A percentile compares a stretch with the other conserved stretches of the same genome.
phyloP scores from a whole-genome alignment of 2,113 vertebrate genomes.

The Balaeniceps rex region DNA sequence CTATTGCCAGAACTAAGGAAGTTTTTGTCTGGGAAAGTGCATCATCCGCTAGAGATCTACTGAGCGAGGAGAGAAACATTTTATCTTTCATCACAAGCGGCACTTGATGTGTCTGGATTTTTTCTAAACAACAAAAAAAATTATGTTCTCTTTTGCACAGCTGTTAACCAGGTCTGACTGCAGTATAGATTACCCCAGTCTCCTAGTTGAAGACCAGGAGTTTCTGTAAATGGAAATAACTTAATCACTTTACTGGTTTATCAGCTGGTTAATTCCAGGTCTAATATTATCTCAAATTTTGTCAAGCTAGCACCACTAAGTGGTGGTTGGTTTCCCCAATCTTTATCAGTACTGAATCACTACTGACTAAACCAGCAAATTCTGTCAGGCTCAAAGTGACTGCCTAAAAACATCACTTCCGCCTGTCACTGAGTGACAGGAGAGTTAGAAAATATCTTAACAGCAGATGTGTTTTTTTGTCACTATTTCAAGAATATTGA shows the following conservation, averaged over 20 bases:
- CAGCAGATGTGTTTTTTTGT: background rate
- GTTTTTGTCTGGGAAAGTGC: background rate
- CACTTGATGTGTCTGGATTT: background rate
- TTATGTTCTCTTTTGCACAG: fast-evolving
- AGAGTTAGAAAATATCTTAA: background rate
- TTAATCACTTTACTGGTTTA: background rate
- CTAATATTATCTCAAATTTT: background rate
- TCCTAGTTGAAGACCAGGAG: background rate
- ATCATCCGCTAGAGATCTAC: background rate
- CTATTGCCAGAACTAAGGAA: background rate
- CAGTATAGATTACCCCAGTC: background rate
- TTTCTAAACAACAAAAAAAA: background rate
- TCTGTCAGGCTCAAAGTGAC: background rate
- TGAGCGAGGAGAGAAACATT: background rate
- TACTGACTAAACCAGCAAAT: background rate
- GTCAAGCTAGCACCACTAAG: background rate
- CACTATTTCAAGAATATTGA: background rate
- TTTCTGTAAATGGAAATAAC: background rate
- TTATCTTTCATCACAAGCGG: background rate
- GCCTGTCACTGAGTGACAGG: background rate
- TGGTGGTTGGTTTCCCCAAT: background rate
- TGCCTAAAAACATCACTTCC: background rate
- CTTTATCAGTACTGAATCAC: background rate
- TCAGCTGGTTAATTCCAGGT: background rate
- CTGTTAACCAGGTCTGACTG: background rate